Evolutionary conservation across 1,140 invertebrate genomes (phyloP), one percentile per base, ranked within the genome.

Genomic region (Lasioglossum albipes): DNA sequence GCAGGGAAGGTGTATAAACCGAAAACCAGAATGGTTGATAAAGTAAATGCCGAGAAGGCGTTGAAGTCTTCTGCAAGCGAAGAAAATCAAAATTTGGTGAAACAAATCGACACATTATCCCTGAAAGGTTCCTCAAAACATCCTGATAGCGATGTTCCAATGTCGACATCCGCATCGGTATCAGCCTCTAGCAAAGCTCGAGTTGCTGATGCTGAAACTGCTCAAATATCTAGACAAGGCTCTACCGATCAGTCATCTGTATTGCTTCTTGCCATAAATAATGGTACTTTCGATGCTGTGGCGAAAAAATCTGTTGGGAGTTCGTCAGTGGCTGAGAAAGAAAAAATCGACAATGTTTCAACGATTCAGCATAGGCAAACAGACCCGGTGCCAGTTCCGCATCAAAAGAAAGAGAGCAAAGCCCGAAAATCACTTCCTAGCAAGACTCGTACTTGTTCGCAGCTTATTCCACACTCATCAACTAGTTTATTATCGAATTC

Each of bases 341-440:
- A 42, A 12, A 62, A 75, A 67, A 49, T 7, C 2, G 27, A 7
- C 2, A 13, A 42, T 36, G 31, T 49, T 41, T 20, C 13, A 20
- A 16, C 42, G 9, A 4, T 36, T 49, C 20, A 80, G 5, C 54
- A 20, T 1, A 18, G 16, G 27, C 31, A 22, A 0, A 77, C 36
- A 18, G 71, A 82, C 2, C 22, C 45, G 10, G 13, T 41, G 0
- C 18, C n/a, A 27, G 20, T 27, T 7, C 69, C 65, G 0, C 62
- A 64, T 31, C 65, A 64, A 18, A 80, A 75, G 20, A 90, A 87
- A 52, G 88, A 91, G 22, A 89, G 85, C 10, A 92, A 89, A 69
- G 92, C 93, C 4, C 87, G 87, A 7, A 93, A 93, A 70, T 87
- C 88, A 0, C 92, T 93, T 45, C 81, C 86, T 18, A 92, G 89